Percentiles rank a stretch among this genome's conserved stretches.
These are phyloP conservation scores for Drosophila mulleri DNA, from an alignment of 2,888 invertebrate species.

Conservation along the genomic window DNA sequence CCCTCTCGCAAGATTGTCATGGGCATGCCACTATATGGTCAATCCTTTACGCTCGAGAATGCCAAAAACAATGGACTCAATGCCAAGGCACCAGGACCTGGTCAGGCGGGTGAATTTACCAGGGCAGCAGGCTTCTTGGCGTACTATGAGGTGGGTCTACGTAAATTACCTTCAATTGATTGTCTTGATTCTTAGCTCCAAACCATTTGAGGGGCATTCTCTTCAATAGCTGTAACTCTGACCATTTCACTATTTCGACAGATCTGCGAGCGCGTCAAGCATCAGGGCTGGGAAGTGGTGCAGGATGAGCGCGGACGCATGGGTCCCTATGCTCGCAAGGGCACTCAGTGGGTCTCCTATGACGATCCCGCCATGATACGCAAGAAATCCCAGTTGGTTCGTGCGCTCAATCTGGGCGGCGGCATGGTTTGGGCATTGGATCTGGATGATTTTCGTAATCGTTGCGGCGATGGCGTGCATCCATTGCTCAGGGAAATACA, in stretches of 20 bases:
- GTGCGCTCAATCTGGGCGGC: conserved; percentile 91
- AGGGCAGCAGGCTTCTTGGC: conserved; percentile 94
- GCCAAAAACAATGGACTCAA: conserved; percentile 89
- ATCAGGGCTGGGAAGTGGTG: conserved; percentile 92
- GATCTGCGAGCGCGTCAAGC: conserved; percentile 93
- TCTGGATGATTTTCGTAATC: conserved; percentile 93
- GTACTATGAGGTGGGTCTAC: conserved; percentile 90
- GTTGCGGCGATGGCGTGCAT: conserved; percentile 92
- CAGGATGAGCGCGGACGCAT: conserved; percentile 91
- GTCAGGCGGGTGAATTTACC: conserved; percentile 94
- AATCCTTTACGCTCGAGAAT: conserved; percentile 90
- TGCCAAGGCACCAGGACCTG: conserved; percentile 91
- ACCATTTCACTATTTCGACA: conserved; percentile 70
- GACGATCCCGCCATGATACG: conserved; percentile 93
- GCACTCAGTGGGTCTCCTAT: conserved; percentile 96
- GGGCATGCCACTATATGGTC: conserved; percentile 96
- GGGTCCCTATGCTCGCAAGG: conserved; percentile 95
- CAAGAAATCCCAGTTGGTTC: conserved; percentile 92
- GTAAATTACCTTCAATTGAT: neutral
- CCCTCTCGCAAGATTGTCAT: conserved; percentile 92
- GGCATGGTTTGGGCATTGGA: conserved; percentile 97
- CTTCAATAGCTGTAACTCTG: too few species aligned
- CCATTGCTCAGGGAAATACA: conserved; percentile 92
- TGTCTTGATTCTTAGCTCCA: too few species aligned
- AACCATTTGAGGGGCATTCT: neutral